Evolutionary conservation across 2,797 vertebrate genomes (phyloP).

Genomic region (Acropternis orthonyx): DNA sequence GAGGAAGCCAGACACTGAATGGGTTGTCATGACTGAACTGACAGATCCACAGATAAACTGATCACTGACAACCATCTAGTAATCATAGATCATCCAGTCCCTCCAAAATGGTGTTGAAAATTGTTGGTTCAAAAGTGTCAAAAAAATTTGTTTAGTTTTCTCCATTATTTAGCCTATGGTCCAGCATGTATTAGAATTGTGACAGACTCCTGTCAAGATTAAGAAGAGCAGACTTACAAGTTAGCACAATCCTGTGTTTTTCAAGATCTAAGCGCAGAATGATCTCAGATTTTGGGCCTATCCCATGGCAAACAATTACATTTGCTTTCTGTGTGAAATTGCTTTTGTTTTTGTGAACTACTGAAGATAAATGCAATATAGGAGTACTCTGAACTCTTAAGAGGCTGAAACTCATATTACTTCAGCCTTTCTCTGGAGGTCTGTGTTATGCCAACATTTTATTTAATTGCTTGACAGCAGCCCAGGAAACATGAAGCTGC

Average conservation of each 20-base stretch:
- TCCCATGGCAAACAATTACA: not conserved
- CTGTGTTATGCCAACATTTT: not conserved
- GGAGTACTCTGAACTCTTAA: not conserved
- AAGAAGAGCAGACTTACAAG: not conserved
- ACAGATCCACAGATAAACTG: not conserved
- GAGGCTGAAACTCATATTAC: not conserved
- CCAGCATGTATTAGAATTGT: not conserved
- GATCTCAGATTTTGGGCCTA: not conserved
- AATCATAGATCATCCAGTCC: not conserved
- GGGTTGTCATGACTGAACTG: not conserved
- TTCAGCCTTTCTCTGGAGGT: not conserved
- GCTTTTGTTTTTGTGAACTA: constrained; percentile 1
- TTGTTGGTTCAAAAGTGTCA: not conserved
- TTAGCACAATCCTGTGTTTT: not conserved
- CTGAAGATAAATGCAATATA: not conserved
- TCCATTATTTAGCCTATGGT: not conserved
- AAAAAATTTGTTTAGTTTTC: not conserved
- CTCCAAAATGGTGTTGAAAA: not conserved
- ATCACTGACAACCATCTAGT: not conserved
- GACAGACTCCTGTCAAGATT: not conserved
- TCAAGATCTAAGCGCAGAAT: not conserved
- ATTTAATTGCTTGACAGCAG: not conserved
- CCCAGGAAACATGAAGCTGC: not conserved
- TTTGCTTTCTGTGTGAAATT: not conserved
- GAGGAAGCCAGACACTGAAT: not conserved